Evolutionary conservation across 2,797 vertebrate genomes (phyloP).

Genomic region (Phalloptychus januarius): DNA sequence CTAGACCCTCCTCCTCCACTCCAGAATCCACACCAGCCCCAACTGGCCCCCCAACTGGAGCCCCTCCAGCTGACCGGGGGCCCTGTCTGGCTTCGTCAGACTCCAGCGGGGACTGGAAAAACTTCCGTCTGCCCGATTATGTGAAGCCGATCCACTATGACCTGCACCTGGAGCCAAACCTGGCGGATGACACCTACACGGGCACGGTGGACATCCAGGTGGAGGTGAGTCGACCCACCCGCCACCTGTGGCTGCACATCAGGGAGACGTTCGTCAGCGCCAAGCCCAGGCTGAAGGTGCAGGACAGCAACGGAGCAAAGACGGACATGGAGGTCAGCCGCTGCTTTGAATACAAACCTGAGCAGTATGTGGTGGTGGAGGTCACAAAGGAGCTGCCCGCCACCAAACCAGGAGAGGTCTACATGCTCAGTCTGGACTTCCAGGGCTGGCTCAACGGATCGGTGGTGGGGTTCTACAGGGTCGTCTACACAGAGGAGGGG

Average conservation of each 20-base stretch:
- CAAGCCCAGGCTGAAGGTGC: constrained; percentile 57
- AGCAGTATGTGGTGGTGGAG: constrained; percentile 91
- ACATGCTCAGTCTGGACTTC: constrained; percentile 88
- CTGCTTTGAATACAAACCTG: constrained; percentile 86
- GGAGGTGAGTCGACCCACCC: constrained; percentile 70
- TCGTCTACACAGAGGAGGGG: constrained; percentile 85
- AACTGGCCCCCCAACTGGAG: not conserved
- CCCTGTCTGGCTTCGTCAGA: constrained; percentile 81
- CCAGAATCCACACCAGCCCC: constrained; percentile 8
- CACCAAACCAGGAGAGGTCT: constrained; percentile 53
- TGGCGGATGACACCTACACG: constrained; percentile 83
- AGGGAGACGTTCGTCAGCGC: constrained; percentile 85
- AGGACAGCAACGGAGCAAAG: constrained; percentile 13
- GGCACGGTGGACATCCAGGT: constrained; percentile 85
- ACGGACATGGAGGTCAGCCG: constrained; percentile 68
- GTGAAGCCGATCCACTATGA: constrained; percentile 88
- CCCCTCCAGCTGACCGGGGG: constrained; percentile 41
- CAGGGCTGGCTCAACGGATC: constrained; percentile 90
- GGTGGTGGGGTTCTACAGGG: constrained; percentile 94
- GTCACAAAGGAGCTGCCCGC: constrained; percentile 67
- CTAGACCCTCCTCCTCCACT: constrained; percentile 51
- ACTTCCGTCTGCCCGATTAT: constrained; percentile 88
- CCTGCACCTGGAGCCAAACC: constrained; percentile 85
- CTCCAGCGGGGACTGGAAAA: constrained; percentile 81
- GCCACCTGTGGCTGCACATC: constrained; percentile 91